Evolutionary conservation across 2,797 vertebrate genomes (phyloP), one percentile per base, ranked within the genome.

Genomic region (Amazona ochrocephala): DNA sequence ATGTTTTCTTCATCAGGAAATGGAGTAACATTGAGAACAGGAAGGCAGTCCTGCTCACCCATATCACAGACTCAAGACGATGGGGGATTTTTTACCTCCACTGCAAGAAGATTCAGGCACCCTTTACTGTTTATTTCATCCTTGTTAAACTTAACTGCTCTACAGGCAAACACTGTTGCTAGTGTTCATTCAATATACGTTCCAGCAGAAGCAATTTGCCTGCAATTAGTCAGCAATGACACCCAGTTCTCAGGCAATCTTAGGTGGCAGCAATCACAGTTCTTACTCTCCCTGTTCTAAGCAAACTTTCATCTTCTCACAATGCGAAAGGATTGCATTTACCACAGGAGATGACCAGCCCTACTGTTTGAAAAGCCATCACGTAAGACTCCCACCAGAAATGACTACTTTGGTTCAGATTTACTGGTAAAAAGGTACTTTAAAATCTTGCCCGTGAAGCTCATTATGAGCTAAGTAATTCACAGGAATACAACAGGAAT

Each of bases 121-220:
- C 16, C n/a, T 67, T 94, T 44, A 37, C 47, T 27, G 54, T 73
- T 89, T 64, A 27, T 66, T 88, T 78, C 72, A 34, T 8, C 84
- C 75, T 62, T 34, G 34, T 41, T 79, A 44, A 80, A 62, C 48
- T 88, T 48, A 5, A 5, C 53, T 81, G 79, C 87, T 89, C 62
- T 58, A 41, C 67, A 61, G 58, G 56, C 72, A 72, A 78, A 42
- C 67, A 1, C 68, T 48, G 64, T 32, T 58, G 71, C 76, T 94
- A 4, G 80, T 82, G 26, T 8, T 91, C 91, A 45, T 77, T 73
- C 71, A 13, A 13, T 48, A 9, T 4, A 44, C 5, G 1, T 48
- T 34, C 85, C 86, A 85, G 90, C 84, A 90, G 84, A 83, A 92
- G 80, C 70, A 78, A 83, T 85, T 92, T 95, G 34, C 71, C 82